Conservation (phyloP, 1,140 invertebrate genomes). For the Lordiphosa mommai region DNA sequence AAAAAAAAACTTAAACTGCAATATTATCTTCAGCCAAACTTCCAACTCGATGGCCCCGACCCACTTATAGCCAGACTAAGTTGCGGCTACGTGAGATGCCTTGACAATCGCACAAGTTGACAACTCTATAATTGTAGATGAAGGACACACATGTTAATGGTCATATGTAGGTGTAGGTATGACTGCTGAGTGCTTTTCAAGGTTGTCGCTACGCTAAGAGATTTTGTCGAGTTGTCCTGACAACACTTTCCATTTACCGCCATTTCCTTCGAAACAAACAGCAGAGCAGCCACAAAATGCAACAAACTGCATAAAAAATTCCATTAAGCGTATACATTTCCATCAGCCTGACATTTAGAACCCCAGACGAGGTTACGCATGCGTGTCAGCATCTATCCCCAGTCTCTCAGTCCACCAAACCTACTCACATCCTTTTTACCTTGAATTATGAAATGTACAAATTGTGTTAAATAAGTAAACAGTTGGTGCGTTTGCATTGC, state of each 20-base stretch:
- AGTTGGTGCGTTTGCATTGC: slow-evolving; percentile 51
- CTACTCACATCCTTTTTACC: slow-evolving; percentile 1
- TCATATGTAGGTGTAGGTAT: slow-evolving; percentile 12
- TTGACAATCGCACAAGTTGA: slow-evolving; percentile 7
- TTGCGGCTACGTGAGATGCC: slow-evolving; percentile 33
- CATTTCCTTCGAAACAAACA: neutral
- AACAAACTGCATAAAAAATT: slow-evolving; percentile 20
- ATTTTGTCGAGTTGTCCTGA: slow-evolving; percentile 31
- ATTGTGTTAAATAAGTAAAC: slow-evolving; percentile 72
- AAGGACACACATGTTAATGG: slow-evolving; percentile 18
- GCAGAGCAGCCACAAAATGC: slow-evolving; percentile 8
- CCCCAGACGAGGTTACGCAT: slow-evolving; percentile 45
- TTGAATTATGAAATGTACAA: slow-evolving; percentile 69
- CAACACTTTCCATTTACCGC: slow-evolving; percentile 56
- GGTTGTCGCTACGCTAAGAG: slow-evolving; percentile 39
- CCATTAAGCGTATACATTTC: slow-evolving; percentile 32
- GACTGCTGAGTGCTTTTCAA: slow-evolving; percentile 71
- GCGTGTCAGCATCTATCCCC: slow-evolving; percentile 32
- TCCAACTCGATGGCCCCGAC: no score
- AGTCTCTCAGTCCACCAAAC: neutral
- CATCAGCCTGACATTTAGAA: slow-evolving; percentile 6
- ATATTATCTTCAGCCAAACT: slow-evolving; percentile 16
- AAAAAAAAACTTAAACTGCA: slow-evolving; percentile 1
- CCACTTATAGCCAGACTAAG: slow-evolving; percentile 19
- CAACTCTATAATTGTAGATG: slow-evolving; percentile 38